phyloP scores from a whole-genome alignment of 2,113 vertebrate genomes.

The Cheilinus undulatus region DNA sequence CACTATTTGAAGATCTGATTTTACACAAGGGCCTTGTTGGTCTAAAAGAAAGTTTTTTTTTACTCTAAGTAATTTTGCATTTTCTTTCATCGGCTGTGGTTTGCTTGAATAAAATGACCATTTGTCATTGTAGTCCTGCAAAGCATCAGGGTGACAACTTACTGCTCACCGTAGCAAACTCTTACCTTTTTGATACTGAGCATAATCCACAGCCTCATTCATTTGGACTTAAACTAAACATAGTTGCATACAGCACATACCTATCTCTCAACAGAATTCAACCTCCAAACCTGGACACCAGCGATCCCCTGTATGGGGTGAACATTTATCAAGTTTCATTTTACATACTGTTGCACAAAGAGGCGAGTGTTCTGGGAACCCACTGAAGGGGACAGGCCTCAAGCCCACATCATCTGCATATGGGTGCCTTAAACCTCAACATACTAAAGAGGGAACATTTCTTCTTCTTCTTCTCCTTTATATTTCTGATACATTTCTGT shows the following conservation, averaged over 20 bases:
- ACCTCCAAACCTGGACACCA: slow-evolving; percentile 53
- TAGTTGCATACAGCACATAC: slow-evolving; percentile 45
- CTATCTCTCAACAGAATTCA: slow-evolving; percentile 60
- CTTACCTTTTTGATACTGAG: slow-evolving; percentile 23
- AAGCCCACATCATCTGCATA: slow-evolving; percentile 68
- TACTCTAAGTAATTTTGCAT: slow-evolving; percentile 2
- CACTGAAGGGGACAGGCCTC: slow-evolving; percentile 62
- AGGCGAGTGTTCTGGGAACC: slow-evolving; percentile 62
- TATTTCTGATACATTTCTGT: slow-evolving; percentile 45
- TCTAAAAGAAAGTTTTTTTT: slow-evolving; percentile 6
- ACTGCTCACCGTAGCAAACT: slow-evolving; percentile 13
- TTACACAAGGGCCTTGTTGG: background rate
- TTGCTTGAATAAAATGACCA: background rate
- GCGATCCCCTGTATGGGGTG: slow-evolving; percentile 53
- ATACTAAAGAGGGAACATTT: slow-evolving; percentile 54
- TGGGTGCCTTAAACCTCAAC: slow-evolving; percentile 47
- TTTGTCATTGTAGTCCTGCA: slow-evolving; percentile 11
- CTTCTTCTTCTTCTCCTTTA: slow-evolving; percentile 43
- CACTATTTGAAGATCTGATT: slow-evolving; percentile 10
- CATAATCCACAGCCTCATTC: slow-evolving; percentile 17
- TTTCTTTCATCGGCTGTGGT: slow-evolving; percentile 2
- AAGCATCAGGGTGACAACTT: slow-evolving; percentile 14
- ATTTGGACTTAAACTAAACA: slow-evolving; percentile 35
- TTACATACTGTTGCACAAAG: slow-evolving; percentile 69
- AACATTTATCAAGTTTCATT: slow-evolving; percentile 75